Conservation (phyloP, 2,888 invertebrate species). For the Nemotelus nigrinus region DNA sequence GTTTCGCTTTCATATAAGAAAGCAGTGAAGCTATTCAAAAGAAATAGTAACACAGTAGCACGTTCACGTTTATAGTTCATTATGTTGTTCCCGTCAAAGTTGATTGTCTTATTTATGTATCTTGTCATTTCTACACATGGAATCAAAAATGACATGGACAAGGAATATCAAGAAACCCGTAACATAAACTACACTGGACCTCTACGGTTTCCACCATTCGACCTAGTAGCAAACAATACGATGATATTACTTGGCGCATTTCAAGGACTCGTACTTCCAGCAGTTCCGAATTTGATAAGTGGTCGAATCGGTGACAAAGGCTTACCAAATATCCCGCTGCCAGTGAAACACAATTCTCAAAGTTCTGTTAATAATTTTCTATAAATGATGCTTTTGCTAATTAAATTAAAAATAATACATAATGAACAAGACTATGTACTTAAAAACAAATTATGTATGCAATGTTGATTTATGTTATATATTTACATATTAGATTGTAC, state of each 20-base stretch:
- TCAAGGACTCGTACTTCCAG: constrained; percentile 29
- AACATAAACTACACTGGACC: background rate
- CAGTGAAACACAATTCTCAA: background rate
- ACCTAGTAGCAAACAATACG: constrained; percentile 12
- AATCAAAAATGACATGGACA: background rate
- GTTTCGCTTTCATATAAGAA: constrained; percentile 13
- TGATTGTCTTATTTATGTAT: background rate
- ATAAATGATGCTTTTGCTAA: too few relatives aligned
- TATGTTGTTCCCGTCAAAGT: background rate
- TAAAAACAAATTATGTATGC: too few relatives aligned
- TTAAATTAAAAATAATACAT: too few relatives aligned
- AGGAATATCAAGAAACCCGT: background rate
- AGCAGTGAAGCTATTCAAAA: background rate
- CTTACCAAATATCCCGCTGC: constrained; percentile 12
- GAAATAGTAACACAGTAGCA: background rate
- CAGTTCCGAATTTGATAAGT: constrained; percentile 26
- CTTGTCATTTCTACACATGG: background rate
- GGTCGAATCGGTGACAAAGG: constrained; percentile 33
- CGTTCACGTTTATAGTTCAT: background rate
- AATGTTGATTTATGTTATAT: too few relatives aligned
- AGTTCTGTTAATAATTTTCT: constrained; percentile 53
- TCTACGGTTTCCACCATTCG: constrained; percentile 4
- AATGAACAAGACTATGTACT: too few relatives aligned
- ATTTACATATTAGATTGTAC: too few relatives aligned
- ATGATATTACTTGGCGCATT: constrained; percentile 35